A percentile compares a stretch with the other conserved stretches of the same genome.
Conservation (phyloP, 2,113 vertebrate species). For the Poicephalus gulielmi region DNA sequence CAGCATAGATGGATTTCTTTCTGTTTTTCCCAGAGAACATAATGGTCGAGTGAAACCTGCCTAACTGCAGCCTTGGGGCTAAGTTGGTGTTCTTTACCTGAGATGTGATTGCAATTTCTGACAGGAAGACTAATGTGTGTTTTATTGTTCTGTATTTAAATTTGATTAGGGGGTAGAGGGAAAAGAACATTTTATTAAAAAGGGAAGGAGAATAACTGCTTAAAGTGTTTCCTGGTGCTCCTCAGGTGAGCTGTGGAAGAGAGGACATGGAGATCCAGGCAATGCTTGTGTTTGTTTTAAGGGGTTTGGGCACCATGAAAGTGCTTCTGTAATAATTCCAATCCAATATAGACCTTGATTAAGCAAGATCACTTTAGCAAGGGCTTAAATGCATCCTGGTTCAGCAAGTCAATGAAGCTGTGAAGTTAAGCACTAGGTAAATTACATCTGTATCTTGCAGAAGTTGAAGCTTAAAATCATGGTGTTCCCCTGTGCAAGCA, state of each 20-base stretch:
- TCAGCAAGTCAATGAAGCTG: neutral
- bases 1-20: slow-evolving; percentile 32
- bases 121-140: slow-evolving; percentile 44
- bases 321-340: neutral
- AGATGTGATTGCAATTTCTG: slow-evolving; percentile 42
- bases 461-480: neutral
- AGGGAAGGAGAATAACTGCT: slow-evolving; percentile 12
- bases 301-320: neutral
- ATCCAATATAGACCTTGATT: neutral
- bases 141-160: slow-evolving; percentile 69
- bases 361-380: neutral
- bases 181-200: slow-evolving; percentile 50
- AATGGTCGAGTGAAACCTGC: slow-evolving; percentile 24
- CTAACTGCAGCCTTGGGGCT: slow-evolving; percentile 34
- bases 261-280: neutral
- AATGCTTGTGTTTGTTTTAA: neutral
- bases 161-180: slow-evolving; percentile 47
- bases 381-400: neutral
- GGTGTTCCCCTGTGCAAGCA: neutral
- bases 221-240: slow-evolving; percentile 14
- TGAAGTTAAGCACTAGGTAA: neutral
- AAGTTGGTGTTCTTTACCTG: slow-evolving; percentile 4
- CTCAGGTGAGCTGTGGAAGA: neutral
- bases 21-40: neutral
- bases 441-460: neutral